Evolutionary conservation across 2,888 invertebrate species (phyloP), one percentile per base, ranked within the genome.

Genomic region (Entomobrya multifasciata): DNA sequence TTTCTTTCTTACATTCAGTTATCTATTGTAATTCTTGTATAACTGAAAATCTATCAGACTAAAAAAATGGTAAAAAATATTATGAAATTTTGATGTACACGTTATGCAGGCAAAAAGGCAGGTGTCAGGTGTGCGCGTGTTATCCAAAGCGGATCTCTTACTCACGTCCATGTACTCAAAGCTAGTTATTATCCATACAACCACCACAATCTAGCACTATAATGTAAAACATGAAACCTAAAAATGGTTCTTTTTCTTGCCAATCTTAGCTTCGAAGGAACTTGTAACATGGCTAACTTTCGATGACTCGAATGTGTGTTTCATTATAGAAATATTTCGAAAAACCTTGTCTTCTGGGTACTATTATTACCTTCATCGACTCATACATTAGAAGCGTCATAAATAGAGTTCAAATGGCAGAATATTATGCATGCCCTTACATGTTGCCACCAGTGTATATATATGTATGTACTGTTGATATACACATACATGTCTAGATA

Each of bases 61-160:
- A 44, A 72, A 47, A 49, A 49, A 57, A 62, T 27, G n/a, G 52
- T 10, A 74, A 52, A 30, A 70, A 70, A 36, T 25, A 52, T 70
- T 81, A 72, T 81, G 72, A 60, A 81, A 81, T 72, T 44, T 49
- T 70, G 5, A 27, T 15, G 70, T 22, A 57, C 10, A 41, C 13
- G 22, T 36, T 65, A 55, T 57, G 17, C 27, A 25, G 57, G 25
- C 57, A 72, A 57, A 79, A 76, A 70, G 82, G 87, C 87, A 87
- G 83, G 87, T 87, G 87, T 74, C 80, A 88, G 83, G 83, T 88
- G 88, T 78, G 86, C 70, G 78, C 84, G 84, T 84, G 84, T 84
- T 84, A 84, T 84, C 84, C 84, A 65, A 83, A 84, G 78, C 84
- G 84, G 84, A 84, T 84, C 84, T 84, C 65, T 13, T 44, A 77